Conservation (phyloP, 2,888 invertebrate genomes). For the Himalopsyche japonica region DNA sequence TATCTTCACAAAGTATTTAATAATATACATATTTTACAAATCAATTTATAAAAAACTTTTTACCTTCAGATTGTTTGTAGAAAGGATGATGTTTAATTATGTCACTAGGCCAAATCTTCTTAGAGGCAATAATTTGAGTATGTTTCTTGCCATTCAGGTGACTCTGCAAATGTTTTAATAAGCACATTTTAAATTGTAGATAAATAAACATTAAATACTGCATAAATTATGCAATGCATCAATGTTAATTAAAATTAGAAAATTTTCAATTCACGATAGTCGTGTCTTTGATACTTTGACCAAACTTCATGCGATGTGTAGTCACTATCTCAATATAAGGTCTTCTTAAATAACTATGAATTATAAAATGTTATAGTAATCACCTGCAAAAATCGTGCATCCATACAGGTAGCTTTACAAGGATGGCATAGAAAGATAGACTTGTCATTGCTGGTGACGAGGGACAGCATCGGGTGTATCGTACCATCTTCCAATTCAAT, state of each 20-base stretch:
- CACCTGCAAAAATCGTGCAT: constrained; percentile 55
- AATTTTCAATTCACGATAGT: background rate
- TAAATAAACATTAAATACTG: background rate
- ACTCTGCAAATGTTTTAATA: constrained; percentile 45
- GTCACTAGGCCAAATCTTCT: constrained; percentile 48
- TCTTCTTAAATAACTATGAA: too few species aligned
- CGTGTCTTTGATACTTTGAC: too few species aligned
- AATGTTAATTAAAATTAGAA: too few species aligned
- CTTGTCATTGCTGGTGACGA: constrained; percentile 52
- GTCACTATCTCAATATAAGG: too few species aligned
- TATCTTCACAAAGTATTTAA: background rate
- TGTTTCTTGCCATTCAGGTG: constrained; percentile 59
- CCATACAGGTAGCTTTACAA: constrained; percentile 57
- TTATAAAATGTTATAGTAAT: background rate
- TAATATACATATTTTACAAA: too few species aligned
- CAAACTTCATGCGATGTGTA: too few species aligned
- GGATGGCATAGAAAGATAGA: constrained; percentile 60
- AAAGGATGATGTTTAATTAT: constrained; percentile 53
- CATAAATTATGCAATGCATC: too few species aligned
- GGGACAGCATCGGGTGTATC: constrained; percentile 54
- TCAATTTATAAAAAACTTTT: too few species aligned
- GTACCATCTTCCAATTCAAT: constrained; percentile 54
- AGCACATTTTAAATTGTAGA: background rate
- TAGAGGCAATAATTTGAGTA: constrained; percentile 49
- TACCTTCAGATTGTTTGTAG: constrained; percentile 33